Percentiles rank a stretch among this genome's conserved stretches.
These are phyloP conservation scores for Microtus oregoni DNA, from an alignment of 2,113 vertebrate genomes.

Conservation along the genomic window DNA sequence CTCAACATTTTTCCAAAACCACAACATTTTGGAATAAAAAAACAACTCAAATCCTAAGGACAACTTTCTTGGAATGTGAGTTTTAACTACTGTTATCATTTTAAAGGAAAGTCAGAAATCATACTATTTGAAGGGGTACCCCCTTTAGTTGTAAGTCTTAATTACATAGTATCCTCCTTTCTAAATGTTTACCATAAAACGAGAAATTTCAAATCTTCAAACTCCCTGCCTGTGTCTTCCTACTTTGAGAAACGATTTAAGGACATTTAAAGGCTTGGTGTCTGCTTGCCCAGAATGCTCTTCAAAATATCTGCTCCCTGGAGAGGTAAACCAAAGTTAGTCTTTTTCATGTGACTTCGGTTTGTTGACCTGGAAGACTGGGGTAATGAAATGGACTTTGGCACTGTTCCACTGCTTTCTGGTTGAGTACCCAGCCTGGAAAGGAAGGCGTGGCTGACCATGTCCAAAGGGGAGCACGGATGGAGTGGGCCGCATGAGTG, in stretches of 20 bases:
- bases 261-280: constrained; percentile 6
- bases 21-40: neutral
- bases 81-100: neutral
- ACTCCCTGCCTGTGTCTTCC: neutral
- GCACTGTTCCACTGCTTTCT: constrained; percentile 25
- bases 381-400: constrained; percentile 35
- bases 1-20: constrained; percentile 4
- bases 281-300: constrained; percentile 30
- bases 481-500: neutral
- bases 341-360: constrained; percentile 63
- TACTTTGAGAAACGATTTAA: neutral
- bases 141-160: neutral
- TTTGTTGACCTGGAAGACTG: constrained; percentile 66
- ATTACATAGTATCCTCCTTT: neutral
- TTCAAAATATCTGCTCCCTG: constrained; percentile 46
- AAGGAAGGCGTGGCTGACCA: neutral
- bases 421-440: neutral
- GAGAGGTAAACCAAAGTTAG: constrained; percentile 44
- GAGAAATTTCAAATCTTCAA: neutral
- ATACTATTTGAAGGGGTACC: neutral
- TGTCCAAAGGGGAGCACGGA: neutral
- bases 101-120: neutral
- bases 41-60: constrained; percentile 2
- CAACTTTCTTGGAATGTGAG: neutral
- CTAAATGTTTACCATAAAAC: constrained; percentile 17